phyloP scores from a whole-genome alignment of 1,140 invertebrate genomes.

The Halictus rubicundus region DNA sequence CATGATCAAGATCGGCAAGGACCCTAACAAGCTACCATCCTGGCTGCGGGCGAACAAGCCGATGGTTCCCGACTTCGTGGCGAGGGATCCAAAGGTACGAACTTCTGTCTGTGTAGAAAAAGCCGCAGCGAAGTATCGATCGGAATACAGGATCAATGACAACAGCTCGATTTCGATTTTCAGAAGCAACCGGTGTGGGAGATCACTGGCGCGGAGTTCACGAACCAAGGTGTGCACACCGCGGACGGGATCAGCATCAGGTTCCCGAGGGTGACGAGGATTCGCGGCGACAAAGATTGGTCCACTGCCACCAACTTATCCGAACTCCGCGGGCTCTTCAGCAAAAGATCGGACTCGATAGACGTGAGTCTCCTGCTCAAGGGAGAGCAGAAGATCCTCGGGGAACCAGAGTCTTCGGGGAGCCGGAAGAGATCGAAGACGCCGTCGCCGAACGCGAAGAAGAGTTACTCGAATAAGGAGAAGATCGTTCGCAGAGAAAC shows the following conservation, averaged over 20 bases:
- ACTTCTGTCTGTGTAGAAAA: no score
- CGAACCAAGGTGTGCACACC: conserved; percentile 92
- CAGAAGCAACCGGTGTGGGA: conserved; percentile 94
- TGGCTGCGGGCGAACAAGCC: conserved; percentile 93
- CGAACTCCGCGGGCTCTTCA: conserved; percentile 85
- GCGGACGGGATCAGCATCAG: conserved; percentile 95
- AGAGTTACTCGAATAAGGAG: no score
- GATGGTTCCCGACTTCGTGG: conserved; percentile 94
- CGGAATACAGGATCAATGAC: no score
- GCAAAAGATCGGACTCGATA: conserved; percentile 85
- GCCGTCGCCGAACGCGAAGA: no score
- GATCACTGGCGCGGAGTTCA: conserved; percentile 96
- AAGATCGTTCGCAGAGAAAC: no score
- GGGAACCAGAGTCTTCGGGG: background rate
- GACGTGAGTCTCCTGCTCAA: conserved; percentile 83
- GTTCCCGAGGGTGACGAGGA: conserved; percentile 93
- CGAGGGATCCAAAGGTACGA: conserved; percentile 87
- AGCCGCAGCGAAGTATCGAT: no score
- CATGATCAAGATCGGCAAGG: conserved; percentile 92
- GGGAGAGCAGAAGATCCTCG: background rate
- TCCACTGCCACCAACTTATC: conserved; percentile 89
- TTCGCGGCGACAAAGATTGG: conserved; percentile 92
- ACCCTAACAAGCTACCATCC: conserved; percentile 85
- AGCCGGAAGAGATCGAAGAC: background rate
- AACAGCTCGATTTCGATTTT: background rate